Percentiles rank a stretch among this genome's conserved stretches.
Conservation (phyloP, 1,140 invertebrate genomes). For the Dendrolimus kikuchii region DNA sequence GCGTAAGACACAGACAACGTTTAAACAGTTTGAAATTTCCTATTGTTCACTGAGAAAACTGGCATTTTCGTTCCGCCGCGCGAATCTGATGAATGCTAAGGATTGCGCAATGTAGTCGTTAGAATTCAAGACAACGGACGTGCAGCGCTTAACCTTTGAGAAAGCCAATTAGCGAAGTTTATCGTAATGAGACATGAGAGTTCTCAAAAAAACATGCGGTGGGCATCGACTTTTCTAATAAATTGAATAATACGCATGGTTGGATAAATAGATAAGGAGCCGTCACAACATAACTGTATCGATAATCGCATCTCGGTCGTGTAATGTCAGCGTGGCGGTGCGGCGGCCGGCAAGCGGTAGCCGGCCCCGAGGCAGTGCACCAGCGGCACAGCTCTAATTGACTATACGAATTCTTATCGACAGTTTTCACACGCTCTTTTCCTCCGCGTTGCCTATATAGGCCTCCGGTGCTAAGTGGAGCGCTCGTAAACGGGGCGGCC, state of each 20-base stretch:
- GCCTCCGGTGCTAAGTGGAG: conserved; percentile 49
- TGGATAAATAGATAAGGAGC: conserved; percentile 39
- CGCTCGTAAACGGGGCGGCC: conserved; percentile 43
- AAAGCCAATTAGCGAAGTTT: conserved; percentile 36
- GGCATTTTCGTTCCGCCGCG: conserved; percentile 33
- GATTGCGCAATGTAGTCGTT: conserved; percentile 32
- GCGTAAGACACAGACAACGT: conserved; percentile 25
- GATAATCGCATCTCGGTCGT: conserved; percentile 53
- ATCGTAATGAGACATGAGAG: conserved; percentile 25
- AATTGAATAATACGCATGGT: conserved; percentile 41
- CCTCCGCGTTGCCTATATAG: conserved; percentile 29
- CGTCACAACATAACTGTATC: conserved; percentile 57
- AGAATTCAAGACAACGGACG: conserved; percentile 21
- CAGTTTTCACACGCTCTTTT: conserved; percentile 59
- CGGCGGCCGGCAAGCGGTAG: conserved; percentile 25
- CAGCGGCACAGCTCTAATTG: conserved; percentile 35
- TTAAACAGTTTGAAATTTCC: conserved; percentile 29
- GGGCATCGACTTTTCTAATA: conserved; percentile 19
- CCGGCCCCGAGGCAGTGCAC: conserved; percentile 16
- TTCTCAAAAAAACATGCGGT: conserved; percentile 25
- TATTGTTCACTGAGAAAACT: conserved; percentile 42
- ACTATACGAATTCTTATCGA: conserved; percentile 51
- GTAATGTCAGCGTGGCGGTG: conserved; percentile 39
- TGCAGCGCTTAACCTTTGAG: conserved; percentile 24
- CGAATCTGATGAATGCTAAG: conserved; percentile 31